Percentiles rank a stretch among this genome's conserved stretches.
phyloP scores from a whole-genome alignment of 2,797 vertebrate genomes.

The Zonotrichia albicollis region DNA sequence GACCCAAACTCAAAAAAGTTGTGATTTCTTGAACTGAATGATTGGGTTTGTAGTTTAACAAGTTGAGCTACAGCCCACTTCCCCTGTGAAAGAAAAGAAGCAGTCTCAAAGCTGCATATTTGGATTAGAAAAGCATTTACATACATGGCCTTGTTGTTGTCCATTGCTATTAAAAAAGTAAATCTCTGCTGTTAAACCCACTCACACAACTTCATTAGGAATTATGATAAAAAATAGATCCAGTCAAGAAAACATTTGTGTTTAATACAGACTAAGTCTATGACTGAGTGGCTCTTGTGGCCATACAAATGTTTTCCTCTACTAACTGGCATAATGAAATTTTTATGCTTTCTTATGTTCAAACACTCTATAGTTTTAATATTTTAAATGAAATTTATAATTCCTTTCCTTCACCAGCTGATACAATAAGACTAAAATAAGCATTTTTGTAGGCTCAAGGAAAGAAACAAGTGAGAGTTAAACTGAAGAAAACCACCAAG shows the following conservation, averaged over 20 bases:
- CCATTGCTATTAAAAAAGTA: not conserved
- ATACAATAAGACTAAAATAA: not conserved
- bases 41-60: not conserved
- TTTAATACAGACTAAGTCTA: not conserved
- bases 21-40: constrained; percentile 1
- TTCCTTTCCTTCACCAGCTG: not conserved
- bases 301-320: not conserved
- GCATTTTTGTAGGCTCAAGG: not conserved
- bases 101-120: not conserved
- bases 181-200: not conserved
- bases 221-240: constrained; percentile 5
- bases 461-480: not conserved
- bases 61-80: not conserved
- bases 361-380: not conserved
- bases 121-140: constrained; percentile 18
- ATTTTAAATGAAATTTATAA: not conserved
- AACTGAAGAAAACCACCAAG: not conserved
- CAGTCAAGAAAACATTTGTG: not conserved
- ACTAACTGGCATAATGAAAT: not conserved
- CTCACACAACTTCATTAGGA: not conserved
- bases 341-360: not conserved
- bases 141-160: not conserved
- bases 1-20: not conserved
- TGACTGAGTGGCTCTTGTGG: not conserved
- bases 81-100: not conserved